Base-by-base conservation (phyloP, 2,797 vertebrate genomes). In the Silurus aristotelis region DNA sequence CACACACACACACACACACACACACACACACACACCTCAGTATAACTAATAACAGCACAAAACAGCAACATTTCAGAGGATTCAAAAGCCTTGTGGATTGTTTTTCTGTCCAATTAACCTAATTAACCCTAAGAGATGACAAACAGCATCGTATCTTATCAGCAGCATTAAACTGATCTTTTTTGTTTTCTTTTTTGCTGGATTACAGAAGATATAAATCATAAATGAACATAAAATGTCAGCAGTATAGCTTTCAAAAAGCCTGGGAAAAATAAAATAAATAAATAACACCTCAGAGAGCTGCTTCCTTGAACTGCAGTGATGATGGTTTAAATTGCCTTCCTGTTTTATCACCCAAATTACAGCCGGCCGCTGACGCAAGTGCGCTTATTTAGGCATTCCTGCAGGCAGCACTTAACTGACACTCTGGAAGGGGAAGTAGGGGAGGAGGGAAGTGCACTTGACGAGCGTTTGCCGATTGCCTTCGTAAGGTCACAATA, bases 261-360 rank as follows among this genome's bases (percentile, higher is more conserved):
- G 17, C n/a, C 56, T 20, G 55, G 55, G 60, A 27, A 19, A 66
- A 52, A 15, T 2, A 15, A n/a, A 52, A 55, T 15, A 52, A 52
- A 52, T 52, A 52, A 52, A 52, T 52, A 52, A 7, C 48, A 52
- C 48, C 48, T 80, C 63, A 52, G 22, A 80, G 43, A 66, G 25
- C 22, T 31, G 55, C 52, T 56, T 60, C 27, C 27, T 27, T 75
- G 38, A 72, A 70, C 82, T 83, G 22, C 22, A 20, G 38, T 73
- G 68, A 61, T 46, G 56, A 67, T 20, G n/a, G 46, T 22, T 80
- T 48, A 48, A 75, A 75, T 79, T 75, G 68, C 63, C 85, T 86
- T 84, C 52, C 70, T 84, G 25, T 83, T 84, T 88, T 87, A 84
- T 87, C 80, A 70, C 76, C 66, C 61, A 77, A 84, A 87, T 85